Base-by-base conservation (phyloP, 2,888 invertebrate genomes). In the Spisula subtruncata region DNA sequence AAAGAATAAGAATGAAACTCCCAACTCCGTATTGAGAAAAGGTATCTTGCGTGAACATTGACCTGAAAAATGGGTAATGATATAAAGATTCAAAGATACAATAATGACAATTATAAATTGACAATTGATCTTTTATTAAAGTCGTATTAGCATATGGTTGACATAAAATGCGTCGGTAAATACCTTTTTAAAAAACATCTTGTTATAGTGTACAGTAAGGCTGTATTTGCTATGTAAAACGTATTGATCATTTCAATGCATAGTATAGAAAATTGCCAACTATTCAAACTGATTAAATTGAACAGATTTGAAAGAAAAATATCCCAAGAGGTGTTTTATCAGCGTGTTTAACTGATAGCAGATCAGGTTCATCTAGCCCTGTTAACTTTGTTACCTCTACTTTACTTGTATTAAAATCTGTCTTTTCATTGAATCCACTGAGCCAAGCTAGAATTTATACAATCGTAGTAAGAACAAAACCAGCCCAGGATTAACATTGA, bases 291-390 rank as follows among this genome's bases (percentile, higher is more conserved):
- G 51, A 82, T 54, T 54, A 25, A 82, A 82, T 82, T 82, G 54
- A 82, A 82, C 56, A 18, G 82, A 82, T 56, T 54, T 82, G 82
- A 82, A 82, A 82, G 82, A 82, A 82, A 81, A 35, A 75, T 71
- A 14, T 56, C 32, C 54, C 82, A 51, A 54, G 56, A 35, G 29
- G 82, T 82, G 32, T 51, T 82, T 82, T 82, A 81, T 81, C 81
- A 81, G 81, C n/a, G 12, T 29, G 46, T 46, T 48, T 80, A 48
- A 81, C 46, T 51, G 48, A 81, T 81, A 81, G 18, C 29, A 48
- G 29, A 51, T 46, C 48, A 46, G n/a, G 81, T 46, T 81, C 81
- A 81, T 81, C 51, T 81, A 51, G 0, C 48, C 25, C 48, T 81
- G 48, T 81, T 25, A 25, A 32, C 14, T 75, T 75, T 16, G 79